Base-by-base conservation (phyloP, 1,140 invertebrate species). In the Papilio glaucus region DNA sequence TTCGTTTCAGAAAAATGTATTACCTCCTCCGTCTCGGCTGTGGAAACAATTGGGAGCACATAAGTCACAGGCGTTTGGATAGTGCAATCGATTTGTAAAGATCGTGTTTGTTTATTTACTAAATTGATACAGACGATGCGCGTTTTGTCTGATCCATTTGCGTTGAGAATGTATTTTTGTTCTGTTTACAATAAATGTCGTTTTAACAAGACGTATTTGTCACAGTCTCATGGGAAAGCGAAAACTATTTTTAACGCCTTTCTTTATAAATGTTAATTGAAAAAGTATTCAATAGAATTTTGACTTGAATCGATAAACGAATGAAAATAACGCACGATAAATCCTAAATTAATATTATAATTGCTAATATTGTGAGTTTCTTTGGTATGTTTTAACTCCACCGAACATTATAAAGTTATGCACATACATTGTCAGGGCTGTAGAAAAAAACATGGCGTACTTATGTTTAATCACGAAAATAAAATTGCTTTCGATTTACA, bases 21-120 rank as follows among this genome's bases (percentile, higher is more conserved):
- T 65, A 71, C 76, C 67, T 72, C 63, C 42, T 71, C 18, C 70
- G 74, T 63, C 71, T 76, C 77, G 76, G 70, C 71, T 38, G 37
- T 39, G 49, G 38, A 57, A 77, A 77, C 73, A 77, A 81, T 78
- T 76, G 74, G 57, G 61, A 61, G 61, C 37, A 74, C 65, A 81
- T 78, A 81, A 81, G 76, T 81, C 68, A 45, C 49, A 37, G 45
- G 63, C 18, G 26, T 62, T 72, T 72, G 41, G 49, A 73, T 37
- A 71, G 72, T 74, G 69, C 72, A 73, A 57, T 68, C 68, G 49
- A 71, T 71, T 77, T 71, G 72, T 45, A 60, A 39, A 62, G 70
- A 61, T 72, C 42, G 21, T 72, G 62, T 72, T 75, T 42, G 65
- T 75, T 75, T 75, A 75, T 75, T 72, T 72, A 75, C 69, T 33